Percentiles rank a stretch among this genome's conserved stretches.
phyloP scores from a whole-genome alignment of 2,113 vertebrate genomes.

The Gambusia affinis region DNA sequence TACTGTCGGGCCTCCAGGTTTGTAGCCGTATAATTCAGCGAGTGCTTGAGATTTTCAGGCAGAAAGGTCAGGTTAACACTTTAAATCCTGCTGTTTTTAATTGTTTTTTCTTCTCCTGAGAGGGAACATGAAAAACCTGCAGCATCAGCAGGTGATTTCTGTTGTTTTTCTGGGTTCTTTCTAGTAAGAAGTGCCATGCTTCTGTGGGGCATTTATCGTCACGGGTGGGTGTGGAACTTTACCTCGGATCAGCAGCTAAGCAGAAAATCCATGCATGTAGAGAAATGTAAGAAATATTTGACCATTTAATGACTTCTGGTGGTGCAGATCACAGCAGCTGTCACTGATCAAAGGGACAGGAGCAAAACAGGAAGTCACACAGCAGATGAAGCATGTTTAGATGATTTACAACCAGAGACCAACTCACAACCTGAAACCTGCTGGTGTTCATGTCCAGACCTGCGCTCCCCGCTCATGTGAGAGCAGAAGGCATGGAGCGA shows the following conservation, averaged over 20 bases:
- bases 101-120: no score
- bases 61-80: background rate
- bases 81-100: background rate
- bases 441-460: constrained; percentile 46
- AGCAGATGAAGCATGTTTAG: constrained; percentile 28
- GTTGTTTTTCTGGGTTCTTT: no score
- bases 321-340: background rate
- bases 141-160: no score
- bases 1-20: background rate
- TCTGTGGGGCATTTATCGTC: no score
- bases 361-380: constrained; percentile 32
- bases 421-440: constrained; percentile 7
- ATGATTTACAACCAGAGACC: constrained; percentile 20
- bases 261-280: no score
- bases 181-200: no score
- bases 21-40: background rate
- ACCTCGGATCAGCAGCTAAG: no score
- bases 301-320: background rate
- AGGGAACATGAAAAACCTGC: no score
- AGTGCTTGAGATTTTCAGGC: background rate
- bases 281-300: no score
- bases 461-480: constrained; percentile 19
- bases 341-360: constrained; percentile 26
- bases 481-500: constrained; percentile 20
- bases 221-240: no score